Conservation (phyloP, 1,140 invertebrate species). For the Cydia strobilella region DNA sequence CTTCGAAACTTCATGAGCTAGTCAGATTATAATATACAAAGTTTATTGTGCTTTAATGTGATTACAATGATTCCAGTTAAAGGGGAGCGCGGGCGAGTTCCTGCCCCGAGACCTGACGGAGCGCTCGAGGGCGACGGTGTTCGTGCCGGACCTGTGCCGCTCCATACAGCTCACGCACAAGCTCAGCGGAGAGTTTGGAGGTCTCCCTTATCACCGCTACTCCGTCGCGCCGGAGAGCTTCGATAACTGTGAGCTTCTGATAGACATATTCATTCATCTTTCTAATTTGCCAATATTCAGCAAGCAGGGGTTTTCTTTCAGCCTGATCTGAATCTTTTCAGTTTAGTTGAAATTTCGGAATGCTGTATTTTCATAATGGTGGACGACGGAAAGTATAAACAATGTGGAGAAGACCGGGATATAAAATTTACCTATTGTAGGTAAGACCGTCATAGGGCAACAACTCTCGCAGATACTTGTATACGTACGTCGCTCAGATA, state of each 20-base stretch:
- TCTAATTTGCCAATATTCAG: neutral
- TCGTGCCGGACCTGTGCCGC: conserved; percentile 86
- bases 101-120: conserved; percentile 83
- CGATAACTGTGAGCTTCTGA: conserved; percentile 81
- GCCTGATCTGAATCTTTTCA: too few relatives aligned
- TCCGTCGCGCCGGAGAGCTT: conserved; percentile 80
- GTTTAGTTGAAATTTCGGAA: too few relatives aligned
- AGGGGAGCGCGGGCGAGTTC: conserved; percentile 89
- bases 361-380: too few relatives aligned
- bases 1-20: too few relatives aligned
- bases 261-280: conserved; percentile 40
- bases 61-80: conserved; percentile 56
- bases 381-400: too few relatives aligned
- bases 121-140: conserved; percentile 81
- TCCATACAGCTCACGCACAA: conserved; percentile 81
- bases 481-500: too few relatives aligned
- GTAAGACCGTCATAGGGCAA: too few relatives aligned
- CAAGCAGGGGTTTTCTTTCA: neutral
- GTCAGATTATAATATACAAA: neutral
- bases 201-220: conserved; percentile 81
- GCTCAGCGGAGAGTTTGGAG: conserved; percentile 76
- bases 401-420: too few relatives aligned
- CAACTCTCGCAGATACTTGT: too few relatives aligned
- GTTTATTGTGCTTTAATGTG: neutral
- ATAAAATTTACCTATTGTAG: too few relatives aligned